Evolutionary conservation across 2,113 vertebrate species (phyloP).

Genomic region (Capreolus pygargus): DNA sequence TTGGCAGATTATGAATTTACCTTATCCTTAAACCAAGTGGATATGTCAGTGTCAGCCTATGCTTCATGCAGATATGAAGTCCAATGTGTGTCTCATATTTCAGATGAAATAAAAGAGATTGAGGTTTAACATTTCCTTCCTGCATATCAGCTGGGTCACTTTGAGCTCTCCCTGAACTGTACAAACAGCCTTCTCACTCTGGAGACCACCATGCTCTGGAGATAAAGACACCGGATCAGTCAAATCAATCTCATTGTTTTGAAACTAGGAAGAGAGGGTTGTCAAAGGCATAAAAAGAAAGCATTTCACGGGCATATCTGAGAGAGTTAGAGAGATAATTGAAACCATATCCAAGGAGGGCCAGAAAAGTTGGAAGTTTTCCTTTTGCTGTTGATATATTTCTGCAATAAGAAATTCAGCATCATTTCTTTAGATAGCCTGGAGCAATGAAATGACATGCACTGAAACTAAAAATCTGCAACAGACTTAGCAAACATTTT

Average conservation of each 20-base stretch:
- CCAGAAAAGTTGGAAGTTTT: not conserved
- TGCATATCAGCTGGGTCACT: not conserved
- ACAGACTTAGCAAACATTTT: not conserved
- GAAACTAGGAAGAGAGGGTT: not conserved
- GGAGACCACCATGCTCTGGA: not conserved
- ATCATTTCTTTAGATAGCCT: not conserved
- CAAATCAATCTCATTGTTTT: not conserved
- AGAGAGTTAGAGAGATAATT: not conserved
- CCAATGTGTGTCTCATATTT: not conserved
- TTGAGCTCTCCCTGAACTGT: not conserved
- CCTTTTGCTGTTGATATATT: not conserved
- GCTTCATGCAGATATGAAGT: accelerated
- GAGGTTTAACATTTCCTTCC: not conserved
- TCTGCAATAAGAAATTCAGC: not conserved
- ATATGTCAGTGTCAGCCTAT: accelerated
- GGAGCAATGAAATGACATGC: not conserved
- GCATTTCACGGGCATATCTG: not conserved
- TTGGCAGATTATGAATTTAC: not conserved
- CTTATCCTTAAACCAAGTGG: accelerated
- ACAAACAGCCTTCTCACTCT: too few species aligned
- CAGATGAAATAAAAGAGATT: not conserved
- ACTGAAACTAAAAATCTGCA: constrained; percentile 28
- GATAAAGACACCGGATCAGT: not conserved
- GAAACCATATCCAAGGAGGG: not conserved
- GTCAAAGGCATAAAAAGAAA: not conserved